These are phyloP conservation scores for Lonchura striata DNA, from an alignment of 2,113 vertebrate genomes.

Conservation along the genomic window DNA sequence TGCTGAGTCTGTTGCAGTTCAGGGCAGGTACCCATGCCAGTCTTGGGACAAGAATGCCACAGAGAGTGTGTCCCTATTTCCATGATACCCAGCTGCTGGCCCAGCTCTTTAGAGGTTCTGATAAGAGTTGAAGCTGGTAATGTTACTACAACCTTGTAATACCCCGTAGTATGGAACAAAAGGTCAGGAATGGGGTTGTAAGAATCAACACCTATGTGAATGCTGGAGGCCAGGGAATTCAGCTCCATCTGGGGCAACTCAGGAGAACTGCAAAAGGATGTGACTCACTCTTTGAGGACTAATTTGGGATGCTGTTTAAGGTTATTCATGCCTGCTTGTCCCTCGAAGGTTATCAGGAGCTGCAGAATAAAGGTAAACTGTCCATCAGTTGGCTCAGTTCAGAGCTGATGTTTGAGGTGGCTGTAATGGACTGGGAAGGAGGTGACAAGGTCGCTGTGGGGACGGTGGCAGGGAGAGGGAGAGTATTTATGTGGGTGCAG, in stretches of 20 bases:
- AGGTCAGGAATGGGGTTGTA: not conserved
- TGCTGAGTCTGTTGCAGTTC: not conserved
- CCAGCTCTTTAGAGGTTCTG: not conserved
- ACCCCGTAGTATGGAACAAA: not conserved
- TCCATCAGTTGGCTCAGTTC: not conserved
- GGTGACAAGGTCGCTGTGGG: rapidly evolving
- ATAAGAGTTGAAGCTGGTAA: not conserved
- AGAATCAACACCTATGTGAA: rapidly evolving
- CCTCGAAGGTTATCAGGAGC: not conserved
- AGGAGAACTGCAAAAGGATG: not conserved
- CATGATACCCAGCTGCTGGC: not conserved
- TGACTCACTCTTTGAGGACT: not conserved
- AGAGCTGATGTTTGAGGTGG: not conserved
- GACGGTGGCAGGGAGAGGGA: not conserved
- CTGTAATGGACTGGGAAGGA: not conserved
- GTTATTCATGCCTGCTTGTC: not conserved
- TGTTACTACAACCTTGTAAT: not conserved
- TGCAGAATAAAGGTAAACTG: not conserved
- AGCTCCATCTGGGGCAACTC: rapidly evolving
- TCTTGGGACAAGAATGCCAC: not conserved
- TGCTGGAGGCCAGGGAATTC: not conserved
- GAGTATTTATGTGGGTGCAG: not conserved
- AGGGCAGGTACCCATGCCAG: not conserved
- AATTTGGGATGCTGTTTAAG: not conserved
- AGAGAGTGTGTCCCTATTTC: not conserved